These are phyloP conservation scores for Herpetotheres cachinnans DNA, from an alignment of 2,113 vertebrate species.

Conservation along the genomic window DNA sequence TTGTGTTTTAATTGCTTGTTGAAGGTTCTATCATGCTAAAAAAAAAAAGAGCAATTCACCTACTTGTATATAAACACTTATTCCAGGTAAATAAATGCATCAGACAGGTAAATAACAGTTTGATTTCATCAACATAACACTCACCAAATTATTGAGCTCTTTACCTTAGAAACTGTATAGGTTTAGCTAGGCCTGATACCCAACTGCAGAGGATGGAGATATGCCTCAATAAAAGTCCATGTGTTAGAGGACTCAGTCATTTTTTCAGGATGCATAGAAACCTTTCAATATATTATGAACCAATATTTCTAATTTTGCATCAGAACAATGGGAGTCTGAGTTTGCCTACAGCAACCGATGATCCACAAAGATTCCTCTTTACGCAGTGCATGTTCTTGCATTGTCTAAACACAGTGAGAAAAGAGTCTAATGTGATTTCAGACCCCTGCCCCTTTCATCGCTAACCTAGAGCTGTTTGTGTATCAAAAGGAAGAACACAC, in stretches of 20 bases:
- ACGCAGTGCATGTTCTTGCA: neutral
- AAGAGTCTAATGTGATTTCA: conserved; percentile 13
- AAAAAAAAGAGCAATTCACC: neutral
- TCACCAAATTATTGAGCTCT: neutral
- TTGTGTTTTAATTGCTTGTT: neutral
- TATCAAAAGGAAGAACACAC: neutral
- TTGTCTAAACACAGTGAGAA: neutral
- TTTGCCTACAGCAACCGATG: neutral
- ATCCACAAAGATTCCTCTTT: neutral
- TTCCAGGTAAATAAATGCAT: neutral
- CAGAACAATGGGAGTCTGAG: neutral
- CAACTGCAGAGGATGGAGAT: neutral
- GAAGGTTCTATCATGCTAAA: neutral
- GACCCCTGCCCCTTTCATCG: neutral
- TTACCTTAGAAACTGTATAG: neutral
- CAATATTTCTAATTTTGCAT: neutral
- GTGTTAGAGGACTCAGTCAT: neutral
- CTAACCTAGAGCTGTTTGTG: neutral
- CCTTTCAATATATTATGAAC: neutral
- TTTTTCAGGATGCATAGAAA: neutral
- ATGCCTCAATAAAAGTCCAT: neutral
- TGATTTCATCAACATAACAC: neutral
- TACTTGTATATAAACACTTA: neutral
- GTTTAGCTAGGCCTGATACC: neutral
- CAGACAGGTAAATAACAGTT: neutral